Evolutionary conservation across 1,140 invertebrate species (phyloP), one percentile per base, ranked within the genome.

Genomic region (Drosophila nikananu): DNA sequence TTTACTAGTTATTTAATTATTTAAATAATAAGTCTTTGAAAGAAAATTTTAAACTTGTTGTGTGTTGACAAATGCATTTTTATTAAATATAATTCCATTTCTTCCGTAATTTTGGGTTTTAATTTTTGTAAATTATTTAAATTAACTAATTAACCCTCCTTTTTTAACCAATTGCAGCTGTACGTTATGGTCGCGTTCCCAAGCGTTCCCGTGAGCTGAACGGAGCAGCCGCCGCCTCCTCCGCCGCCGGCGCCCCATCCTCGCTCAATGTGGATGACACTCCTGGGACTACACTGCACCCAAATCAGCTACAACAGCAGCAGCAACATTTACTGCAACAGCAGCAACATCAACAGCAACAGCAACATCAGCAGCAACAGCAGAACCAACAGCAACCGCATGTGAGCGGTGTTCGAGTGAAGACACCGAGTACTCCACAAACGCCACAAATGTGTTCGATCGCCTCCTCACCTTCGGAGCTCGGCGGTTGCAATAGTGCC

Each of bases 131-230:
- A 35, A 44, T 30, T 21, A 30, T 61, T 17, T 12, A 25, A 39
- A 21, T 42, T 25, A 25, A 21, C 6, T 21, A 15, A 35, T 21
- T 27, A 35, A 19, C 37, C 9, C 21, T 7, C 46, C 27, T 66
- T 37, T 17, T 76, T 42, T 64, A 76, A 8, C 80, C 25, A 44
- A 52, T 94, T 94, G 39, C 94, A 99, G 98, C 98, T 92, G 98
- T 99, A 51, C 95, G 98, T 86, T 99, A 99, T 94, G 98, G 98
- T 52, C 95, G 98, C 63, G 98, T 99, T 66, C 98, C 98, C 51
- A 99, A 99, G 94, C 95, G 98, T 82, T 97, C 97, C 21, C 95
- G 98, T 77, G 98, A 98, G 93, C 95, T 96, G 63, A 95, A 96
- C 77, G 95, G 92, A 65, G 80, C 92, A 58, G 92, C 77, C 61